Conservation (phyloP, 1,140 invertebrate genomes). For the Reticulitermes speratus region DNA sequence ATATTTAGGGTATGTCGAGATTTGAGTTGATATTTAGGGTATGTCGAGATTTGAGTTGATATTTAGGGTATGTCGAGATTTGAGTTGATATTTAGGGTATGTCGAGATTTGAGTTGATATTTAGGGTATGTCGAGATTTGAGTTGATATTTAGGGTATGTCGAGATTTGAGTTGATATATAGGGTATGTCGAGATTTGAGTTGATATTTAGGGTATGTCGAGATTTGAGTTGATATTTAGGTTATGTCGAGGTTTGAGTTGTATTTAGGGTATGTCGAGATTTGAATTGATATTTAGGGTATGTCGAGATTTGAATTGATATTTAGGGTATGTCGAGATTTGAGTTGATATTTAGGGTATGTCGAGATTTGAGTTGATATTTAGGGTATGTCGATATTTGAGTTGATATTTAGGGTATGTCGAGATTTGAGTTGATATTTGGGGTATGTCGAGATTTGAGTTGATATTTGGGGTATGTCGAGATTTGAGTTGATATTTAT, state of each 20-base stretch:
- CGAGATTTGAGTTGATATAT: background rate
- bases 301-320: background rate
- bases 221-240: background rate
- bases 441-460: slow-evolving; percentile 15
- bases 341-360: slow-evolving; percentile 21
- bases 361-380: background rate
- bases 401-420: slow-evolving; percentile 25
- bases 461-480: slow-evolving; percentile 26
- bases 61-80: slow-evolving; percentile 23
- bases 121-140: slow-evolving; percentile 22
- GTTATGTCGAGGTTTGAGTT: slow-evolving; percentile 11
- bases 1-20: slow-evolving; percentile 23
- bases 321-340: slow-evolving; percentile 23
- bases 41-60: background rate
- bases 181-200: slow-evolving; percentile 19
- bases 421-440: background rate
- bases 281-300: slow-evolving; percentile 20
- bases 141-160: slow-evolving; percentile 25
- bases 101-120: background rate
- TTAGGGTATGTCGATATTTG: slow-evolving; percentile 21
- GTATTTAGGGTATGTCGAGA: slow-evolving; percentile 22
- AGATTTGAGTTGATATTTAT: background rate
- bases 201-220: slow-evolving; percentile 27
- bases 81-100: slow-evolving; percentile 21
- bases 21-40: slow-evolving; percentile 22